Conservation (phyloP, 2,888 invertebrate species). For the Pheosia tremula region DNA sequence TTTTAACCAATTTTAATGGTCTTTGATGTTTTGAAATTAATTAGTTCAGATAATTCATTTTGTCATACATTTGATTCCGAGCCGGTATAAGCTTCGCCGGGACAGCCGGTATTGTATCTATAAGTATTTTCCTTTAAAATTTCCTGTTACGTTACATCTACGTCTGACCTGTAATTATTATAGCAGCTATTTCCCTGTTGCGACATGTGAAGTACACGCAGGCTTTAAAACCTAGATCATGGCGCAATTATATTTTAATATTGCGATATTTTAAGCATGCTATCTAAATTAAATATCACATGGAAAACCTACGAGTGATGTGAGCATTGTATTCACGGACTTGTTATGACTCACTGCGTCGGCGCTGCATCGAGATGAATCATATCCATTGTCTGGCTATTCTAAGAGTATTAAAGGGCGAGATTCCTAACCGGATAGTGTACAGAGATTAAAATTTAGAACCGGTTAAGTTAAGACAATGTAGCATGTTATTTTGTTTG, state of each 20-base stretch:
- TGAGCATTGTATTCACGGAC: background rate
- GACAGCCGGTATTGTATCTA: too few species aligned
- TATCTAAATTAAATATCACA: slow-evolving; percentile 6
- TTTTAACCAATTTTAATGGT: too few species aligned
- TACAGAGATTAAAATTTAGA: background rate
- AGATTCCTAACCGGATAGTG: background rate
- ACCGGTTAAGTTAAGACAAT: too few species aligned
- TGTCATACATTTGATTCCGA: too few species aligned
- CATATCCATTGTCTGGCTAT: background rate
- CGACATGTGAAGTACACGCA: background rate
- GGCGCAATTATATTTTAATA: background rate
- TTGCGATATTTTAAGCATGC: background rate
- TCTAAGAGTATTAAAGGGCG: background rate
- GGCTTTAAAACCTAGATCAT: background rate
- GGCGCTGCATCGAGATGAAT: slow-evolving; percentile 1
- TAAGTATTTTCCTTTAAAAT: too few species aligned
- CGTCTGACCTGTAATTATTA: too few species aligned
- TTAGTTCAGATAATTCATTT: too few species aligned
- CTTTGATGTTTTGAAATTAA: too few species aligned
- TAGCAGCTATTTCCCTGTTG: too few species aligned
- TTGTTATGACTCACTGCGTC: slow-evolving; percentile 5
- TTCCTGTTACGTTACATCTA: too few species aligned
- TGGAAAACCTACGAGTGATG: background rate
- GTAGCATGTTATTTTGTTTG: too few species aligned
- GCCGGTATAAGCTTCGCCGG: too few species aligned